These are phyloP conservation scores for Elegia similella DNA, from an alignment of 2,888 invertebrate species.

Conservation along the genomic window DNA sequence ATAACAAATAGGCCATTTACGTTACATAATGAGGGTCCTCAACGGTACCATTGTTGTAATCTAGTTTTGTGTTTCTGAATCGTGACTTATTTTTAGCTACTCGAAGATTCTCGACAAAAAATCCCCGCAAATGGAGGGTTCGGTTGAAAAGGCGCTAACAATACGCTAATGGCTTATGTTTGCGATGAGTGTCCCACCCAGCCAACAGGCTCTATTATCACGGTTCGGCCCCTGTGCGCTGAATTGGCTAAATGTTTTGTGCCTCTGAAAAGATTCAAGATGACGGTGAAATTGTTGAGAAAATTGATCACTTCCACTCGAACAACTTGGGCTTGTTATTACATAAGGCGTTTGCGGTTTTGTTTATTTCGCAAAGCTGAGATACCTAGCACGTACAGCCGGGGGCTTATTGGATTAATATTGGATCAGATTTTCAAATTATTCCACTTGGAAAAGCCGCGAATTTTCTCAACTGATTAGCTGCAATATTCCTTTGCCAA, in stretches of 20 bases:
- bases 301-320: slow-evolving; percentile 77
- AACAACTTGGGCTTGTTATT: slow-evolving; percentile 60
- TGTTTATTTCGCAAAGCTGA: slow-evolving; percentile 35
- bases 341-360: slow-evolving; percentile 41
- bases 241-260: slow-evolving; percentile 80
- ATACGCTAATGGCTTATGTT: slow-evolving; percentile 79
- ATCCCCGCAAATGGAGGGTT: slow-evolving; percentile 51
- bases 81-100: slow-evolving; percentile 29
- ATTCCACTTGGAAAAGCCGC: slow-evolving; percentile 23
- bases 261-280: slow-evolving; percentile 74
- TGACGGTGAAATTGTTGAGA: slow-evolving; percentile 79
- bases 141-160: slow-evolving; percentile 66
- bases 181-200: slow-evolving; percentile 71
- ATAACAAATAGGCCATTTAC: slow-evolving; percentile 8
- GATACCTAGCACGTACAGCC: slow-evolving; percentile 18
- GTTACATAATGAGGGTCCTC: slow-evolving; percentile 1
- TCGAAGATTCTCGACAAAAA: slow-evolving; percentile 50
- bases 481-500: background rate
- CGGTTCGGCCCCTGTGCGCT: slow-evolving; percentile 64
- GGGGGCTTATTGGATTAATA: slow-evolving; percentile 14
- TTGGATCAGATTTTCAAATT: slow-evolving; percentile 15
- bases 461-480: slow-evolving; percentile 16
- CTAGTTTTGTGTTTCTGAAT: slow-evolving; percentile 8
- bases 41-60: slow-evolving; percentile 1
- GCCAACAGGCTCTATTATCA: slow-evolving; percentile 75